phyloP scores from a whole-genome alignment of 2,888 invertebrate species.

The Agrochola circellaris region DNA sequence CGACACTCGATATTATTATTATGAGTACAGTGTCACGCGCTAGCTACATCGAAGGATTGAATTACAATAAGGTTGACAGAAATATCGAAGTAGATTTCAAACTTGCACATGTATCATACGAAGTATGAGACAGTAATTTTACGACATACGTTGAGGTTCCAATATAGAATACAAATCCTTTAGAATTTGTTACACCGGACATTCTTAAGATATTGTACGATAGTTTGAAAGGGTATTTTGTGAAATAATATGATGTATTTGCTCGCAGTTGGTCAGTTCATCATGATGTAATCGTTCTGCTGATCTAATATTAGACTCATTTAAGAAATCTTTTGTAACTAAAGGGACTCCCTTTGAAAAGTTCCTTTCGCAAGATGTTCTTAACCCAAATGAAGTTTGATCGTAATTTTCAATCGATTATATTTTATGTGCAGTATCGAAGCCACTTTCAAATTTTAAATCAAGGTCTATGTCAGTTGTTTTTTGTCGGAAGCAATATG shows the following conservation, averaged over 20 bases:
- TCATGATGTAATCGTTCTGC: not conserved
- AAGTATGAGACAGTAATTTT: not conserved
- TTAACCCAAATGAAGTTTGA: not conserved
- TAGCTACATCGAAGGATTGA: constrained; percentile 5
- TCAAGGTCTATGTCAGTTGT: not conserved
- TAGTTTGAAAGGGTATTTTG: not conserved
- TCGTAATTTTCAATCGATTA: not conserved
- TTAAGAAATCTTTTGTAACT: not conserved
- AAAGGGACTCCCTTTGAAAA: not conserved
- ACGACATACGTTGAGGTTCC: not conserved
- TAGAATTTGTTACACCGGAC: constrained; percentile 2
- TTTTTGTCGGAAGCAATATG: not conserved
- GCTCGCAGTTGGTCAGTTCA: not conserved
- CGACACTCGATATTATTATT: constrained; percentile 16
- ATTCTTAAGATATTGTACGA: constrained; percentile 5
- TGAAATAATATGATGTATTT: not conserved
- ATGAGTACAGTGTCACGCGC: not conserved
- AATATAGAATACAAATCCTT: constrained; percentile 1
- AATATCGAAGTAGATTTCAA: constrained; percentile 12
- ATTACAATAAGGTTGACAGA: constrained; percentile 16
- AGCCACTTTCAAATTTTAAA: not conserved
- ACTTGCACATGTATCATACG: constrained; percentile 7
- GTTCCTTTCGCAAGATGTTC: not conserved
- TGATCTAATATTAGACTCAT: not conserved
- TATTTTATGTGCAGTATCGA: not conserved